Base-by-base conservation (phyloP, 2,113 vertebrate genomes). In the Daphoenositta chrysoptera region DNA sequence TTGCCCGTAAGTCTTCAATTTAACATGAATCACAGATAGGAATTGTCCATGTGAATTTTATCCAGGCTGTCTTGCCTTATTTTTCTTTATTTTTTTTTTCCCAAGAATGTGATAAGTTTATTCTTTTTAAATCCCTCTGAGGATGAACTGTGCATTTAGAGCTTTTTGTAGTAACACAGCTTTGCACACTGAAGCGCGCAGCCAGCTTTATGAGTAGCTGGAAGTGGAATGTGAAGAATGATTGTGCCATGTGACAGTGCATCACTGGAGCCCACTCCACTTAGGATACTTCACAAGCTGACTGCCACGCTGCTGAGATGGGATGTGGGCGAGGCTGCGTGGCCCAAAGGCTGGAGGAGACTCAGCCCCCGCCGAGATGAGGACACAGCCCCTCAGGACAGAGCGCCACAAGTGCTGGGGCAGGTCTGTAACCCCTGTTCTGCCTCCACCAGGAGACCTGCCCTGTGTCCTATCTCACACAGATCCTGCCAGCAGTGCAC, bases 91-190 rank as follows among this genome's bases (percentile, higher is more conserved):
- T 39, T 87, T 69, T 44, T 9, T 3, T 47, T 15, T 1, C 13
- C 48, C 87, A 96, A 94, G 93, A 97, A 96, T 96, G 84, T 95
- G 93, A 77, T 91, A 95, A 87, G 90, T 97, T 95, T 96, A 93
- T 93, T 97, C 92, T 87, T 96, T 89, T 96, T 50, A 89, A 97
- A 95, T 95, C 90, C 93, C 78, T 93, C 71, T 93, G 84, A 88
- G 90, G 83, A 96, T 73, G 50, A 93, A 45, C 33, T 86, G 64
- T 83, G 88, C 35, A 1, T 95, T 94, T 91, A 78, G 69, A 83
- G 90, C 84, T 96, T 94, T 93, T 94, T 96, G 90, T 85, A 89
- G 83, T 94, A 89, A 91, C 51, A 64, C 56, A 89, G 66, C 91
- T 96, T 89, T 94, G 75, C 94, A 85, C 80, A 66, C 40, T 94